A percentile compares a stretch with the other conserved stretches of the same genome.
Evolutionary conservation across 2,888 invertebrate genomes (phyloP).

Genomic region (Unio pictorum): DNA sequence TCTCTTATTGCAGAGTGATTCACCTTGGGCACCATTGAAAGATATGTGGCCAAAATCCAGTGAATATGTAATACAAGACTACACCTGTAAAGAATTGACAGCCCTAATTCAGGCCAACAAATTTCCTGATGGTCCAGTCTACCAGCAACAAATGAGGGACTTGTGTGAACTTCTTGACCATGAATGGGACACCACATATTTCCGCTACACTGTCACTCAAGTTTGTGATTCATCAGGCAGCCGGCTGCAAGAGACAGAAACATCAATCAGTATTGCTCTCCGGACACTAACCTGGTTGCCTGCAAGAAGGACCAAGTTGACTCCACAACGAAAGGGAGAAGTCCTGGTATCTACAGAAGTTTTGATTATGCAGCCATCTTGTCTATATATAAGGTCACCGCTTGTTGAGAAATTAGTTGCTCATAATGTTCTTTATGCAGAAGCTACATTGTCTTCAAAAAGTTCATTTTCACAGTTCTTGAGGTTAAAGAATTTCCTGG

Average conservation of each 20-base stretch:
- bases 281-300: slow-evolving; percentile 59
- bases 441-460: slow-evolving; percentile 16
- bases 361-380: slow-evolving; percentile 25
- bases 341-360: slow-evolving; percentile 6
- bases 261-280: slow-evolving; percentile 60
- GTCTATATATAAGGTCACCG: slow-evolving; percentile 31
- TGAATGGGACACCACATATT: slow-evolving; percentile 47
- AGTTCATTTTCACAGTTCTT: slow-evolving; percentile 54
- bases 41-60: slow-evolving; percentile 44
- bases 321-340: slow-evolving; percentile 10
- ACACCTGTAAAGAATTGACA: slow-evolving; percentile 55
- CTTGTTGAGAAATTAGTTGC: slow-evolving; percentile 44
- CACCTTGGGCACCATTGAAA: slow-evolving; percentile 54
- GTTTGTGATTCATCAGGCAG: slow-evolving; percentile 37
- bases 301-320: slow-evolving; percentile 28
- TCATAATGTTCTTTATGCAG: slow-evolving; percentile 59
- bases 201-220: slow-evolving; percentile 26
- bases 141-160: slow-evolving; percentile 52
- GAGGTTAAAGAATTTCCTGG: slow-evolving; percentile 45
- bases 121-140: slow-evolving; percentile 10
- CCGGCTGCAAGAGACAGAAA: slow-evolving; percentile 37
- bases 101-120: slow-evolving; percentile 45
- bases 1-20: slow-evolving; percentile 38
- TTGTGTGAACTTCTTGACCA: slow-evolving; percentile 49
- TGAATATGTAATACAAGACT: slow-evolving; percentile 53